A percentile compares a stretch with the other conserved stretches of the same genome.
phyloP scores from a whole-genome alignment of 2,888 invertebrate species.

The Gari tellinella region DNA sequence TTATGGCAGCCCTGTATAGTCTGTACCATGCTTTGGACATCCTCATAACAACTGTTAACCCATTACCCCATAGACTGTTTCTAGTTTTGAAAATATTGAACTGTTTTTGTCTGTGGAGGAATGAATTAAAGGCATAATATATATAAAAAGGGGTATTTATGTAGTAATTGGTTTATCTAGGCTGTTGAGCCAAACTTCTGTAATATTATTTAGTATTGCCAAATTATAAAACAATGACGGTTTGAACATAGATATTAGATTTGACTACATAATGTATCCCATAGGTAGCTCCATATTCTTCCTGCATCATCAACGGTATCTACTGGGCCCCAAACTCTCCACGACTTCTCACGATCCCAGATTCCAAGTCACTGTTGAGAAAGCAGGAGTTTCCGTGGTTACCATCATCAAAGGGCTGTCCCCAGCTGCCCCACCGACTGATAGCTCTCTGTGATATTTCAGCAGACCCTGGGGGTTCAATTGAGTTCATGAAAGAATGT shows the following conservation, averaged over 20 bases:
- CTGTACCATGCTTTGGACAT: too few relatives aligned
- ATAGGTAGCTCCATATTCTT: conserved; percentile 98
- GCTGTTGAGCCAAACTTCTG: too few relatives aligned
- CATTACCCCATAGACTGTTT: too few relatives aligned
- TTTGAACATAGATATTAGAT: background rate
- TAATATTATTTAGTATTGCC: too few relatives aligned
- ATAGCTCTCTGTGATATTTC: conserved; percentile 98
- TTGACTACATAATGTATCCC: background rate
- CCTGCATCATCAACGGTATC: conserved; percentile 98
- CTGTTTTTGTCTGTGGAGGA: too few relatives aligned
- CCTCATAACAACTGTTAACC: too few relatives aligned
- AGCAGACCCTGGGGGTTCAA: conserved; percentile 99
- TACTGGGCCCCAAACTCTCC: conserved; percentile 99
- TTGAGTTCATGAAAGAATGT: conserved; percentile 99
- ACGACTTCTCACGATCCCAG: conserved; percentile 97
- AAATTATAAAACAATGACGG: too few relatives aligned
- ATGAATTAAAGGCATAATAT: too few relatives aligned
- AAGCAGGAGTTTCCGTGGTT: conserved; percentile 95
- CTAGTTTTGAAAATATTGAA: too few relatives aligned
- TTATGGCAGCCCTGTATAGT: too few relatives aligned
- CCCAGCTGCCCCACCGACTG: conserved; percentile 87
- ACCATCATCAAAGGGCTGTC: conserved; percentile 87
- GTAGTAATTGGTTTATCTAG: too few relatives aligned
- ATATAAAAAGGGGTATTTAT: too few relatives aligned
- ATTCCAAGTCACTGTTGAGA: conserved; percentile 96